phyloP scores from a whole-genome alignment of 2,888 invertebrate genomes.

The Caenorhabditis macrosperma region DNA sequence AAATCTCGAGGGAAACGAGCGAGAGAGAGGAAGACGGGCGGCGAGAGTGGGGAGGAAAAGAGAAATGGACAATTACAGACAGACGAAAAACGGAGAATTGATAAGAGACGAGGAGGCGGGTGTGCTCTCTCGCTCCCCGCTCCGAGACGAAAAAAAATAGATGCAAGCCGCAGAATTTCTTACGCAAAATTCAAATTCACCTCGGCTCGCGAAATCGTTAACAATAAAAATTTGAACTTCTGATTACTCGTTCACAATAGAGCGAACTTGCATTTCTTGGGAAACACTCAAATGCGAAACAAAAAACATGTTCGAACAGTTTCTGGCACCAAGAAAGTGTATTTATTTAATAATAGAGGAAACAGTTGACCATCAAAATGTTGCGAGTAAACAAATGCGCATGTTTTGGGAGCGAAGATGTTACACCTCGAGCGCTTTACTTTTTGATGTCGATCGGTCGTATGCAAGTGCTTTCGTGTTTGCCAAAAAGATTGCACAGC shows the following conservation, averaged over 20 bases:
- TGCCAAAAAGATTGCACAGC: slow-evolving; percentile 31
- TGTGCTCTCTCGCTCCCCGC: slow-evolving; percentile 8
- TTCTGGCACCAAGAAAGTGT: too few relatives aligned
- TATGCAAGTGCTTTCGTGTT: slow-evolving; percentile 10
- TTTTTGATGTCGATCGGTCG: slow-evolving; percentile 32
- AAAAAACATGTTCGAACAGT: too few relatives aligned
- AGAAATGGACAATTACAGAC: slow-evolving; percentile 34
- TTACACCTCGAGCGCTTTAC: slow-evolving; percentile 34
- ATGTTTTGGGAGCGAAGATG: slow-evolving; percentile 41
- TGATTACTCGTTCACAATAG: too few relatives aligned
- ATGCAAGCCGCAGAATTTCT: too few relatives aligned
- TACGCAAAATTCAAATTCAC: too few relatives aligned
- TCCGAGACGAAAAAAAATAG: too few relatives aligned
- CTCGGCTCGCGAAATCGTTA: too few relatives aligned
- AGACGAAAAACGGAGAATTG: slow-evolving; percentile 64
- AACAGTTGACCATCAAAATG: not conserved
- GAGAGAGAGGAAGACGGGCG: slow-evolving; percentile 7
- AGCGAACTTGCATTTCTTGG: too few relatives aligned
- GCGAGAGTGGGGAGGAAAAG: slow-evolving; percentile 22
- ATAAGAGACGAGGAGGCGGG: slow-evolving; percentile 68
- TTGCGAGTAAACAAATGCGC: not conserved
- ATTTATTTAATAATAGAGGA: too few relatives aligned
- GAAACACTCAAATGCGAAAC: too few relatives aligned
- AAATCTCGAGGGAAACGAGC: slow-evolving; percentile 14
- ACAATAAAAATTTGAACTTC: too few relatives aligned